A percentile compares a stretch with the other conserved stretches of the same genome.
These are phyloP conservation scores for Sphinx pinastri DNA, from an alignment of 2,888 invertebrate genomes.

Conservation along the genomic window DNA sequence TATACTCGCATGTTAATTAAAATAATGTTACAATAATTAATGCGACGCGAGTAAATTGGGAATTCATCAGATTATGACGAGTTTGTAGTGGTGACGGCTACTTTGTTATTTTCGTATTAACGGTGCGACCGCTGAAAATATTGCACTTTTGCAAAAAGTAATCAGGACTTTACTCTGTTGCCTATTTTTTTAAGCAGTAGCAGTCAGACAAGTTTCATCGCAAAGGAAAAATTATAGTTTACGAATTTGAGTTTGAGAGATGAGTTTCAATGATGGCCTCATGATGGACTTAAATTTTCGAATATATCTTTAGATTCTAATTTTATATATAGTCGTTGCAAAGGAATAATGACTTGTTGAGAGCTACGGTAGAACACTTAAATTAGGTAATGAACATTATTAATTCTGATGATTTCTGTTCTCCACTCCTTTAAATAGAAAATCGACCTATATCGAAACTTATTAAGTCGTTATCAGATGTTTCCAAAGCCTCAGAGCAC, in stretches of 20 bases:
- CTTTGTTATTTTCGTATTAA: not conserved
- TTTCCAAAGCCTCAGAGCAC: slow-evolving; percentile 1
- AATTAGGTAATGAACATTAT: too few relatives aligned
- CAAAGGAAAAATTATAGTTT: too few relatives aligned
- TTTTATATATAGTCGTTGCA: too few relatives aligned
- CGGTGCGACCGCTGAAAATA: not conserved
- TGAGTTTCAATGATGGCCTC: too few relatives aligned
- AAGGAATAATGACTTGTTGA: too few relatives aligned
- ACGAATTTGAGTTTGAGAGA: too few relatives aligned
- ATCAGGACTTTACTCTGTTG: too few relatives aligned
- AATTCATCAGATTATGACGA: slow-evolving; percentile 39
- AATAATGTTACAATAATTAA: slow-evolving; percentile 1
- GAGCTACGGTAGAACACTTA: too few relatives aligned
- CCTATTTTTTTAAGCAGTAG: too few relatives aligned
- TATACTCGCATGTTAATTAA: slow-evolving; percentile 6
- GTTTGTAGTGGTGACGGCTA: not conserved
- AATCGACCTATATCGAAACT: slow-evolving; percentile 18
- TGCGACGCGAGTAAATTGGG: slow-evolving; percentile 5
- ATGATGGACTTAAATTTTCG: too few relatives aligned
- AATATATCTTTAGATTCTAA: too few relatives aligned
- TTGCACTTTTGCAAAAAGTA: not conserved
- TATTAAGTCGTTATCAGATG: slow-evolving; percentile 23
- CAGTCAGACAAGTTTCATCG: too few relatives aligned
- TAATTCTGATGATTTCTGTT: not conserved
- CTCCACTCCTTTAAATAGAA: not conserved